Evolutionary conservation across 2,113 vertebrate species (phyloP).

Genomic region (Ariopsis seemanni): DNA sequence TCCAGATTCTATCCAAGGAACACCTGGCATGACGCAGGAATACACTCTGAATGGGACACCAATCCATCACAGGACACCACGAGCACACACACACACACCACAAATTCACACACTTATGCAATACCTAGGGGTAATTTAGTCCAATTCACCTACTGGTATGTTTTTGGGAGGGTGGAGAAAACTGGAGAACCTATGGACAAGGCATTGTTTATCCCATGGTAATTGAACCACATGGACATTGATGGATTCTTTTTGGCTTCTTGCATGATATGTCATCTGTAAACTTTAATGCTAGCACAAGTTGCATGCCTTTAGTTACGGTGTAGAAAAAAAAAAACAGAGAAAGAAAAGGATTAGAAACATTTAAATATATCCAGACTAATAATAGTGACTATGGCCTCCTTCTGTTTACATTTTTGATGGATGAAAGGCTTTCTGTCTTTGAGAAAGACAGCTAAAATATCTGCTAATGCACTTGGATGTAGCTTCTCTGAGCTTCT

Average conservation of each 20-base stretch:
- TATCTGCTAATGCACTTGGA: neutral
- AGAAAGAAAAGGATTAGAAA: constrained; percentile 24
- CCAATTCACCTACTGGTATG: neutral
- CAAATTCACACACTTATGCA: neutral
- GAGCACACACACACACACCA: neutral
- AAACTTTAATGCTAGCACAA: neutral
- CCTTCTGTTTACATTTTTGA: constrained; percentile 11
- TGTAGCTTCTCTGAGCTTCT: neutral
- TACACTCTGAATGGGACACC: neutral
- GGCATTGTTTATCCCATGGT: neutral
- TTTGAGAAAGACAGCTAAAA: constrained; percentile 12
- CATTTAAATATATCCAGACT: constrained; percentile 16
- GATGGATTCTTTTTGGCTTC: neutral
- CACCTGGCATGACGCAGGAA: neutral
- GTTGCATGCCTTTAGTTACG: constrained; percentile 1
- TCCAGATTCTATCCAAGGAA: neutral
- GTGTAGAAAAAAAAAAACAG: neutral
- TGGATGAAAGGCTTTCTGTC: constrained; percentile 13
- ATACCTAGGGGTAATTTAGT: too few species aligned
- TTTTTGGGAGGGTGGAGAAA: neutral
- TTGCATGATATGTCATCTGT: constrained; percentile 3
- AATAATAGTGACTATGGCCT: constrained; percentile 21
- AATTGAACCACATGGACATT: neutral
- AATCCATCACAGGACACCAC: neutral
- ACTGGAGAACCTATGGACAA: neutral